Percentiles rank a stretch among this genome's conserved stretches.
Evolutionary conservation across 1,140 invertebrate genomes (phyloP).

Genomic region (Cheumatopsyche charites): DNA sequence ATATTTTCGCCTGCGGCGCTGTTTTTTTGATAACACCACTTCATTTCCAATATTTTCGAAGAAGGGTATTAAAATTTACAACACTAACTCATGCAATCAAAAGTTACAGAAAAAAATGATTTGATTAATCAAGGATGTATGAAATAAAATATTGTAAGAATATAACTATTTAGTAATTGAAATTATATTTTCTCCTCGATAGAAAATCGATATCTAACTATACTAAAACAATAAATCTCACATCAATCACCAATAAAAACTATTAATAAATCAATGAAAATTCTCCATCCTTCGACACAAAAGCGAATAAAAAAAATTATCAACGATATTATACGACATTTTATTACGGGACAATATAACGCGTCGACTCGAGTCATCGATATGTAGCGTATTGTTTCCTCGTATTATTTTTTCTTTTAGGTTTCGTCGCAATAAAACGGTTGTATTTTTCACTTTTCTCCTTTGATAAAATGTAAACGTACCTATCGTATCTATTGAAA

Average conservation of each 20-base stretch:
- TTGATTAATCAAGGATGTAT: too few relatives aligned
- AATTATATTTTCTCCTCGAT: too few relatives aligned
- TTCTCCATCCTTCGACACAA: not conserved
- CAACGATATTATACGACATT: too few relatives aligned
- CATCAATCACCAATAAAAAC: not conserved
- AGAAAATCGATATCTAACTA: too few relatives aligned
- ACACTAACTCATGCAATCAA: too few relatives aligned
- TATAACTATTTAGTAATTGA: too few relatives aligned
- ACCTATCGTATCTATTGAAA: constrained; percentile 26
- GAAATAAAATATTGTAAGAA: too few relatives aligned
- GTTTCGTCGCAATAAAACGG: not conserved
- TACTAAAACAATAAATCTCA: constrained; percentile 30
- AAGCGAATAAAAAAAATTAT: not conserved
- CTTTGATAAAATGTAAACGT: constrained; percentile 5
- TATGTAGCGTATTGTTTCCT: constrained; percentile 26
- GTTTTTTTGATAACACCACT: too few relatives aligned
- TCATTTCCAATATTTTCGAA: too few relatives aligned
- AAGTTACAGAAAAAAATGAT: too few relatives aligned
- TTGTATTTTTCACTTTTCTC: constrained; percentile 18
- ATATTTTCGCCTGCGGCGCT: too few relatives aligned
- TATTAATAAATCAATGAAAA: not conserved
- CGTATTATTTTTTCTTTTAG: not conserved
- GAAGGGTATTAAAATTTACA: too few relatives aligned
- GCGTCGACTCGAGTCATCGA: not conserved
- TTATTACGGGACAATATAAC: constrained; percentile 24